These are phyloP conservation scores for Euproctis similis DNA, from an alignment of 2,888 invertebrate genomes.

Conservation along the genomic window DNA sequence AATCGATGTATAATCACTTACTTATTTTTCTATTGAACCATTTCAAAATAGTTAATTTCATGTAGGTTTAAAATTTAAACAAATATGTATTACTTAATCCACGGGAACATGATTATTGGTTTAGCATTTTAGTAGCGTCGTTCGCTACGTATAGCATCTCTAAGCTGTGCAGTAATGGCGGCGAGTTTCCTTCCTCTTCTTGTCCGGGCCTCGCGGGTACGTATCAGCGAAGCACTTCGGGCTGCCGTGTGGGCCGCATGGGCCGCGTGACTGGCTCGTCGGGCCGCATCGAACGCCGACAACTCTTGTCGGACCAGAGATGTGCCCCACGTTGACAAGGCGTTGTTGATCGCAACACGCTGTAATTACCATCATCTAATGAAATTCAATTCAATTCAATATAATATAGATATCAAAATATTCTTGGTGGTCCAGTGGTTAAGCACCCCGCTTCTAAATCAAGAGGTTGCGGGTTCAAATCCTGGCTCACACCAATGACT, in stretches of 20 bases:
- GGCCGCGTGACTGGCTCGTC: conserved; percentile 39
- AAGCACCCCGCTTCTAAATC: too few species aligned
- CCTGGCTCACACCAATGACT: too few species aligned
- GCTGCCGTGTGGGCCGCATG: conserved; percentile 36
- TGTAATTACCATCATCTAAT: conserved; percentile 25
- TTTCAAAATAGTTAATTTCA: too few species aligned
- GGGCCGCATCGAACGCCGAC: conserved; percentile 35
- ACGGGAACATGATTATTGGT: too few species aligned
- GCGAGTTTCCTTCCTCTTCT: conserved; percentile 38
- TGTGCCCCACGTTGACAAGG: conserved; percentile 49
- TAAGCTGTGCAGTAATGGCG: conserved; percentile 39
- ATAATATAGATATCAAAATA: too few species aligned
- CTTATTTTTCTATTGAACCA: too few species aligned
- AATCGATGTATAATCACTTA: too few species aligned
- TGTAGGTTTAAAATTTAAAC: too few species aligned
- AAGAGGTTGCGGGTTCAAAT: too few species aligned
- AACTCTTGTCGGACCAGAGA: conserved; percentile 40
- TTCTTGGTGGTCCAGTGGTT: too few species aligned
- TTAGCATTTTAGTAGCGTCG: neutral
- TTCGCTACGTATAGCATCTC: conserved; percentile 38
- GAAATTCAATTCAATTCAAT: too few species aligned
- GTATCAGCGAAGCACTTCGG: conserved; percentile 28
- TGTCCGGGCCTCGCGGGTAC: conserved; percentile 26
- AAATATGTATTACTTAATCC: too few species aligned
- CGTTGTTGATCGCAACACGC: conserved; percentile 54